Evolutionary conservation across 2,888 invertebrate species (phyloP).

Genomic region (Formica aserva): DNA sequence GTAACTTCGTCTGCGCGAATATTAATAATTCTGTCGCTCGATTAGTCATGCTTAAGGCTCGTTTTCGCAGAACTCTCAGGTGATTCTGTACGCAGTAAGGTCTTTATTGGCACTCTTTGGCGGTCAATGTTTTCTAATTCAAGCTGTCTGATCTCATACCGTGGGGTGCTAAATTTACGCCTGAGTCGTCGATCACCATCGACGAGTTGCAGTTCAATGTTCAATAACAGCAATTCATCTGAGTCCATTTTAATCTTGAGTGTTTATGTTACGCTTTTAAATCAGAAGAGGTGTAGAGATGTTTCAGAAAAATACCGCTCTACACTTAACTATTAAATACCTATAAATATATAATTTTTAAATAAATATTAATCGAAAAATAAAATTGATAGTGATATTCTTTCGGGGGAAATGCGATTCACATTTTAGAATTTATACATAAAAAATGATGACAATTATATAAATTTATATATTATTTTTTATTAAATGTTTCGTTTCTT

Average conservation of each 20-base stretch:
- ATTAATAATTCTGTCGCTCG: slow-evolving; percentile 49
- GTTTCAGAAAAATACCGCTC: not conserved
- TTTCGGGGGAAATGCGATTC: not conserved
- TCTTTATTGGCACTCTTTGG: slow-evolving; percentile 5
- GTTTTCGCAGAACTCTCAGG: slow-evolving; percentile 47
- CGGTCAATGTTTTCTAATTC: slow-evolving; percentile 39
- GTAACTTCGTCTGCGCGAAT: not conserved
- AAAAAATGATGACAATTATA: not conserved
- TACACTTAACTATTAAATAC: not conserved
- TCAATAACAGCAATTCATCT: not conserved
- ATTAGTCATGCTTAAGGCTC: slow-evolving; percentile 43
- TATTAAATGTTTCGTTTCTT: not conserved
- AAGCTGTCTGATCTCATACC: slow-evolving; percentile 30
- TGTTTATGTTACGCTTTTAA: not conserved
- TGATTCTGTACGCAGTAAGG: slow-evolving; percentile 4
- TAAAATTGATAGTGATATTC: not conserved
- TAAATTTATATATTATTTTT: not conserved
- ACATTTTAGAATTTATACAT: not conserved
- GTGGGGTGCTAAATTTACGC: slow-evolving; percentile 30
- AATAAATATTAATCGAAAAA: not conserved
- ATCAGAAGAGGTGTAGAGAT: not conserved
- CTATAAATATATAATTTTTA: not conserved
- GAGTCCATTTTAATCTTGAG: not conserved
- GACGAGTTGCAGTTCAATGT: not conserved
- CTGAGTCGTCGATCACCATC: slow-evolving; percentile 34